Evolutionary conservation across 2,797 vertebrate genomes (phyloP).

Genomic region (Alfaro cultratus): DNA sequence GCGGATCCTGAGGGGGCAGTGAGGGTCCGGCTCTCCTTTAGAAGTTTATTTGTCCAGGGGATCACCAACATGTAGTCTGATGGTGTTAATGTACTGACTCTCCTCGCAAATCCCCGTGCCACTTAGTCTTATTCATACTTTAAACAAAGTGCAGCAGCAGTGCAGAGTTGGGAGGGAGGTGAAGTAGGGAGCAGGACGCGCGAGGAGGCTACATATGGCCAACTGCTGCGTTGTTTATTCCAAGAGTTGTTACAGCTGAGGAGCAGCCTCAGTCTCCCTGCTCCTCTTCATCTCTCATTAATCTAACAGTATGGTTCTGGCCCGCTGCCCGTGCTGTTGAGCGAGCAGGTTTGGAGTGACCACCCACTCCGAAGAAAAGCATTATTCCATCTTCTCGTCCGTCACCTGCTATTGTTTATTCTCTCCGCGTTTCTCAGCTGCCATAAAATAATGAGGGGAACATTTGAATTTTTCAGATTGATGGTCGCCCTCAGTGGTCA

Average conservation of each 20-base stretch:
- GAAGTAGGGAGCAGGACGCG: conserved; percentile 7
- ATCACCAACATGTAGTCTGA: conserved; percentile 49
- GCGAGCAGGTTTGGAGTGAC: conserved; percentile 67
- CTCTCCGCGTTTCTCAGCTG: conserved; percentile 50
- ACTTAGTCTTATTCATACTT: conserved; percentile 62
- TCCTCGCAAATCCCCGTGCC: conserved; percentile 42
- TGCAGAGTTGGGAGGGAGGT: neutral
- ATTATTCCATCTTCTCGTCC: conserved; percentile 49
- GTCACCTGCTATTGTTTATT: conserved; percentile 72
- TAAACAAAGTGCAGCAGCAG: conserved; percentile 56
- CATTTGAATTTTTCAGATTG: conserved; percentile 63
- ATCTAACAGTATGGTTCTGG: conserved; percentile 69
- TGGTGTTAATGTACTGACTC: conserved; percentile 67
- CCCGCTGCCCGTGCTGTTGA: conserved; percentile 58
- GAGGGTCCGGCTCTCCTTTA: conserved; percentile 40
- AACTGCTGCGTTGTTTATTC: conserved; percentile 63
- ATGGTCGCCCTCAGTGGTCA: conserved; percentile 38
- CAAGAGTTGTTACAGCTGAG: conserved; percentile 76
- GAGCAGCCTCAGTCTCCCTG: conserved; percentile 54
- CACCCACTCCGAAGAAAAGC: conserved; percentile 69
- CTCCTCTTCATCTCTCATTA: conserved; percentile 71
- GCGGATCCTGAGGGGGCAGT: conserved; percentile 20
- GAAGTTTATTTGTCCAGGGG: conserved; percentile 65
- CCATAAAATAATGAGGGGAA: conserved; percentile 56
- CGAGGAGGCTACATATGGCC: conserved; percentile 66